Evolutionary conservation across 2,113 vertebrate genomes (phyloP).

Genomic region (Patagioenas fasciata): DNA sequence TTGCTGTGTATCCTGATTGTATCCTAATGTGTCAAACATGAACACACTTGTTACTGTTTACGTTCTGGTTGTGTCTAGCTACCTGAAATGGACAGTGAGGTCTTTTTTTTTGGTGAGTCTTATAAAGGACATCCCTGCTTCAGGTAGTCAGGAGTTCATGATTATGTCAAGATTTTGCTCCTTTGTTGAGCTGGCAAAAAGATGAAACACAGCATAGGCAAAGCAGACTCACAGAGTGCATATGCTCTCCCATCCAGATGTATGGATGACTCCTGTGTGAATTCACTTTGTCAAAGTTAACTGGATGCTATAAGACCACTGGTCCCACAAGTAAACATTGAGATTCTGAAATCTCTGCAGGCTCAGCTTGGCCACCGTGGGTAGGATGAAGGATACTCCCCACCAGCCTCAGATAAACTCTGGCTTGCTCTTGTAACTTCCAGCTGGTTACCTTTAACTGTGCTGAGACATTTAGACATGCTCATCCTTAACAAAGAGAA

Average conservation of each 20-base stretch:
- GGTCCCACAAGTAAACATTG: neutral
- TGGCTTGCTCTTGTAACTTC: neutral
- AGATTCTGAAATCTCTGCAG: neutral
- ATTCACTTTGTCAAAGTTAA: neutral
- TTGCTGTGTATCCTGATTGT: neutral
- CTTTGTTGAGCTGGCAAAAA: neutral
- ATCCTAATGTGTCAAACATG: neutral
- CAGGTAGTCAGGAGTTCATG: neutral
- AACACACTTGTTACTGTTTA: neutral
- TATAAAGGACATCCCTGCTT: neutral
- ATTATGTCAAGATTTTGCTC: neutral
- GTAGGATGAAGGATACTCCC: neutral
- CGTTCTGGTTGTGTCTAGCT: neutral
- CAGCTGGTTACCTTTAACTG: neutral
- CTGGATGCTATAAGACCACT: neutral
- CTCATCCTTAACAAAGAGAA: neutral
- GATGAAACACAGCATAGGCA: accelerated
- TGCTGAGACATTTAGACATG: neutral
- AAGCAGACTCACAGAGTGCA: neutral
- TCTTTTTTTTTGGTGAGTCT: neutral
- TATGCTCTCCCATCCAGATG: neutral
- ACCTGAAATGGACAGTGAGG: neutral
- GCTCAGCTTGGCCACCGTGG: neutral
- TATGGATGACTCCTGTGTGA: neutral
- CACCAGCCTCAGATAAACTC: neutral